Evolutionary conservation across 2,797 vertebrate species (phyloP).

Genomic region (Schizothorax lantsangensis): DNA sequence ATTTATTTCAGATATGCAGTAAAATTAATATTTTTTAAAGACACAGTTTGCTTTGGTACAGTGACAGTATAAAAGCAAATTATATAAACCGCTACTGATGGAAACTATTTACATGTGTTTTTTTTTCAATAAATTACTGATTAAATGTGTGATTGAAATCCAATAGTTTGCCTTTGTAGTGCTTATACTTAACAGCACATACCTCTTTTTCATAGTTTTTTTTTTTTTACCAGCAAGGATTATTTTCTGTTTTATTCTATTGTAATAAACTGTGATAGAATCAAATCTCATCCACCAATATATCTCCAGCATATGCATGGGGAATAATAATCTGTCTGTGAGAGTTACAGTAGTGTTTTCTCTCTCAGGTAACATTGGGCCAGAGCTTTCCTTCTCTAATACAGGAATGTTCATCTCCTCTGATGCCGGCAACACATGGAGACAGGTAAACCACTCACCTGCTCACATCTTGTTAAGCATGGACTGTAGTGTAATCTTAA

Average conservation of each 20-base stretch:
- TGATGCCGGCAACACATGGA: conserved; percentile 95
- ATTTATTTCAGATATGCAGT: background rate
- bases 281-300: background rate
- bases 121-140: background rate
- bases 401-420: conserved; percentile 92
- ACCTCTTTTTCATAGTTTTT: background rate
- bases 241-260: background rate
- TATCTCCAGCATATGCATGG: background rate
- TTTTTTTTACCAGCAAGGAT: too few relatives aligned
- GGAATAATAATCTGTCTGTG: conserved; percentile 5
- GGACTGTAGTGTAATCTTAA: background rate
- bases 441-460: conserved; percentile 83
- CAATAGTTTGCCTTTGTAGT: background rate
- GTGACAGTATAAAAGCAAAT: background rate
- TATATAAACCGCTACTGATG: background rate
- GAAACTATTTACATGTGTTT: background rate
- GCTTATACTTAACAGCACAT: background rate
- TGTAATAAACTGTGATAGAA: background rate
- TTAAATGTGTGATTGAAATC: background rate
- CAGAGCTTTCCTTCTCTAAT: conserved; percentile 88
- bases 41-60: background rate
- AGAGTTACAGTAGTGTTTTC: conserved; percentile 20
- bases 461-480: background rate
- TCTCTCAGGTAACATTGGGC: conserved; percentile 87
- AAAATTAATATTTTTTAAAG: background rate